Conservation (phyloP, 2,797 vertebrate genomes). For the Acropternis orthonyx region DNA sequence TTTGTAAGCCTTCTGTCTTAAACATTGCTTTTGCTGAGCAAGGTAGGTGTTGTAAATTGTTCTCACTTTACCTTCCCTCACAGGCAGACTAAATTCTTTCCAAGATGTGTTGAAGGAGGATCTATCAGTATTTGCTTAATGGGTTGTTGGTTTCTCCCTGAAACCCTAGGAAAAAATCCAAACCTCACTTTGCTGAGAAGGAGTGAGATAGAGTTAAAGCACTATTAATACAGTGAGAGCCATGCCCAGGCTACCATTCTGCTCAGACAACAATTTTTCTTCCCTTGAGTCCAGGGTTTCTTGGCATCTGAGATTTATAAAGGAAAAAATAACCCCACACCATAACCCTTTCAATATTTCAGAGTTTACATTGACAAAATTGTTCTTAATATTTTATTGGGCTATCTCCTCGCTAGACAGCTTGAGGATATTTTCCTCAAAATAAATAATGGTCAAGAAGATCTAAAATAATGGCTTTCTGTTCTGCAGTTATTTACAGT, state of each 20-base stretch:
- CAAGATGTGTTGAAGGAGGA: neutral
- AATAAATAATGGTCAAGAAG: conserved; percentile 50
- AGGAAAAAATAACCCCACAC: neutral
- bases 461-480: conserved; percentile 42
- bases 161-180: neutral
- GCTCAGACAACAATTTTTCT: neutral
- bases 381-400: conserved; percentile 59
- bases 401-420: neutral
- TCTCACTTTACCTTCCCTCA: neutral
- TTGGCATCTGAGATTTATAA: conserved; percentile 9
- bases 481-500: neutral
- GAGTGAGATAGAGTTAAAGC: neutral
- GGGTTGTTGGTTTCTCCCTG: neutral
- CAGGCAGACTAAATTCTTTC: neutral
- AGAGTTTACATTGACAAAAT: conserved; percentile 59
- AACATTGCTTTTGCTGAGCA: neutral
- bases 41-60: neutral
- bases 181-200: neutral
- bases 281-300: neutral
- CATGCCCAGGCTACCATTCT: neutral
- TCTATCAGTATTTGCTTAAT: neutral
- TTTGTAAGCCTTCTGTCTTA: neutral
- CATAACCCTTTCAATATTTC: conserved; percentile 49
- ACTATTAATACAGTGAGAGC: neutral
- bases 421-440: conserved; percentile 33